Base-by-base conservation (phyloP, 2,797 vertebrate species). In the Kryptopterus vitreolus region DNA sequence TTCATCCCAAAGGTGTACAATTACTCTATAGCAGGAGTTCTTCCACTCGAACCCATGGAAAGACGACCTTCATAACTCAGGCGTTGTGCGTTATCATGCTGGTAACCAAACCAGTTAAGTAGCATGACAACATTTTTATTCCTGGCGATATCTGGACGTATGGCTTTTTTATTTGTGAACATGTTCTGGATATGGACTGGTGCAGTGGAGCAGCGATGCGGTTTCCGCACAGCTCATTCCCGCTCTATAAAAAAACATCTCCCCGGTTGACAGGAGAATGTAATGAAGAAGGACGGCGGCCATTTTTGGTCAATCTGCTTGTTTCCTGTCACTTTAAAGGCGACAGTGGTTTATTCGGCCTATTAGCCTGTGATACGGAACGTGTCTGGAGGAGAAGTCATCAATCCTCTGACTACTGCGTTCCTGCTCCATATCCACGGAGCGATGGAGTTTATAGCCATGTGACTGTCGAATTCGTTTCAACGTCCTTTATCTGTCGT, bases 221-320 rank as follows among this genome's bases (percentile, higher is more conserved):
- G 58, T 63, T 58, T 48, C 46, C 13, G 22, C 57, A 48, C 7
- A 52, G 46, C 43, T 61, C 46, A 20, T 12, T 62, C 29, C 48
- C 50, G 58, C 33, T n/a, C 46, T 38, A 50, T 43, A 43, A 43
- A 43, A 43, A 48, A 50, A 52, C 16, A 22, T 83, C 76, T 66
- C 31, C 50, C 33, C 20, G 10, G 35, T 53, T 76, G 80, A 69
- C 82, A 80, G 66, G 35, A 78, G 58, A 16, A 12, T 31, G 61
- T 83, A 80, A 86, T 82, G 74, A 82, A 82, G 74, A 75, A 76
- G 74, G 76, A 83, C 62, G 61, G 80, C 38, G 59, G 82, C 77
- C 68, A 80, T 85, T 85, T 83, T 65, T 65, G 35, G 55, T 80
- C 73, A 78, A 77, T 35, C 9, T 50, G 77, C 82, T 81, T 59